Base-by-base conservation (phyloP, 2,113 vertebrate species). In the Pteronura brasiliensis region DNA sequence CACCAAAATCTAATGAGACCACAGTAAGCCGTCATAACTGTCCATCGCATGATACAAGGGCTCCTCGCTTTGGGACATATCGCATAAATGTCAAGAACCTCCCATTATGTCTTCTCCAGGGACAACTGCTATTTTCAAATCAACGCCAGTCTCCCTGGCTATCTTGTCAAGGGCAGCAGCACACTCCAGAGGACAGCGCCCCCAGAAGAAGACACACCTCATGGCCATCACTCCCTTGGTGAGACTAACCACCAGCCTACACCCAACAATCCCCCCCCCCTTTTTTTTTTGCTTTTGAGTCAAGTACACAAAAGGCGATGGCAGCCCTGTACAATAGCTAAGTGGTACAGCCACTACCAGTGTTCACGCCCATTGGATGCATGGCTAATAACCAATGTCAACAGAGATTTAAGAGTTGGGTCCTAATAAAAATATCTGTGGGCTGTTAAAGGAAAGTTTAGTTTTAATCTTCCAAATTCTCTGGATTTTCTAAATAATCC, bases 41-140 rank as follows among this genome's bases (percentile, higher is more conserved):
- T 49, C 49, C 65, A 59, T 13, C 39, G 11, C 27, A n/a, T 15
- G n/a, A 69, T 18, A n/a, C 0, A 4, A 39, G 20, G 6, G 18
- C 29, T 95, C 87, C 81, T 90, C 49, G 65, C 82, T 85, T 82
- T 52, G 7, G 18, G 76, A 42, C 4, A 9, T 20, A 52, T 71
- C 29, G 34, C 3, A 67, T 25, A 82, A 86, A 65, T 27, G 55
- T 81, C 65, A 57, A 6, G 88, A 98, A 99, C 99, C 85, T 21
- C 98, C 98, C 99, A 99, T 99, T 84, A 99, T 98, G 98, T 99
- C 99, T 95, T 99, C 99, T 17, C 99, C 99, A 11, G 99, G 98
- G 95, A 99, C 99, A 98, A 57, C 63, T 7, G 99, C 99, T 69
- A 99, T 99, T 98, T 99, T 99, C 61, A 99, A 96, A 72, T 99